These are phyloP conservation scores for Asteroscopus sphinx DNA, from an alignment of 2,888 invertebrate species.

Conservation along the genomic window DNA sequence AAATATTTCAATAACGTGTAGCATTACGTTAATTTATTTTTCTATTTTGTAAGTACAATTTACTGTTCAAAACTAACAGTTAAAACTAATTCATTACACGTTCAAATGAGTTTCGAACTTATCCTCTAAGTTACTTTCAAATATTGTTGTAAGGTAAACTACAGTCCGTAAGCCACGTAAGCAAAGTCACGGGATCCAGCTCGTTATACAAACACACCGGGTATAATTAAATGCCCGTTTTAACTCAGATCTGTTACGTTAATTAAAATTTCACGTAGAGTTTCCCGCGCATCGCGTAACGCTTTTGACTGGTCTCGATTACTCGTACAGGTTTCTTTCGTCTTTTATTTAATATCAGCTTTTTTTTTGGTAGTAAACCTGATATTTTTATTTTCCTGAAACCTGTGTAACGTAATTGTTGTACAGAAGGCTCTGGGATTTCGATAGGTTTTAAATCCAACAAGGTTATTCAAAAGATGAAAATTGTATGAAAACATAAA, in stretches of 20 bases:
- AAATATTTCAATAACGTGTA: too few relatives aligned
- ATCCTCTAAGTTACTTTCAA: slow-evolving; percentile 21
- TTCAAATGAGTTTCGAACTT: slow-evolving; percentile 18
- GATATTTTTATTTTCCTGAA: slow-evolving; percentile 28
- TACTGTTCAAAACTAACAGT: too few relatives aligned
- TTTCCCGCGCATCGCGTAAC: slow-evolving; percentile 25
- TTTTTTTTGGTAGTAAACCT: slow-evolving; percentile 27
- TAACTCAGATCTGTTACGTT: slow-evolving; percentile 61
- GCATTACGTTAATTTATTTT: too few relatives aligned
- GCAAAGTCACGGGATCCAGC: slow-evolving; percentile 32
- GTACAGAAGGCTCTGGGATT: background rate
- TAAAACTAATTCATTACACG: too few relatives aligned
- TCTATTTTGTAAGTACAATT: too few relatives aligned
- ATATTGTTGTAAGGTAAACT: slow-evolving; percentile 39
- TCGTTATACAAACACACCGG: slow-evolving; percentile 36
- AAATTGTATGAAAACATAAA: too few relatives aligned
- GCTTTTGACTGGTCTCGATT: slow-evolving; percentile 50
- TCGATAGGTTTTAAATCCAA: too few relatives aligned
- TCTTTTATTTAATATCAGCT: slow-evolving; percentile 39
- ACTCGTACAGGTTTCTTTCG: slow-evolving; percentile 43
- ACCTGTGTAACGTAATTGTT: slow-evolving; percentile 17
- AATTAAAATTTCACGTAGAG: slow-evolving; percentile 64
- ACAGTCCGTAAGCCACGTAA: slow-evolving; percentile 22
- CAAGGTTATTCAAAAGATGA: too few relatives aligned
- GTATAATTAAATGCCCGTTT: slow-evolving; percentile 55